Percentiles rank a stretch among this genome's conserved stretches.
Conservation (phyloP, 2,888 invertebrate species). For the Nezara viridula region DNA sequence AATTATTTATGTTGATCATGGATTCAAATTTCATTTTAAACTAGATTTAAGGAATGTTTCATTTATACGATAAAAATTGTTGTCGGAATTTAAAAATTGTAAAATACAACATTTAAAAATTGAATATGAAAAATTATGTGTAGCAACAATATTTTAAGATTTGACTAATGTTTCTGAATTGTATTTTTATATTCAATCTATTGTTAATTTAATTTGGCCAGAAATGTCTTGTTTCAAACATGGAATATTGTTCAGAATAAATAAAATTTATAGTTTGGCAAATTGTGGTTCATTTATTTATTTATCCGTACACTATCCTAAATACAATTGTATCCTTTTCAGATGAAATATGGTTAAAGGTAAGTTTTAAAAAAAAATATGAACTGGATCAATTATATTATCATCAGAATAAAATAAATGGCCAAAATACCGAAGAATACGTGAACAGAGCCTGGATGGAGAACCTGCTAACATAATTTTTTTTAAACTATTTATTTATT, state of each 20-base stretch:
- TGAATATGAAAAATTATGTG: neutral
- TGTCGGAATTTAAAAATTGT: conserved; percentile 40
- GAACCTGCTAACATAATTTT: too few relatives aligned
- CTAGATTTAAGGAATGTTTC: neutral
- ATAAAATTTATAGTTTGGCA: conserved; percentile 55
- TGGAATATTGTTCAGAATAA: conserved; percentile 48
- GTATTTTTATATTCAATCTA: neutral
- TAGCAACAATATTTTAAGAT: neutral
- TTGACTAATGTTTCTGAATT: neutral
- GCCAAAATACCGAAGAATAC: too few relatives aligned
- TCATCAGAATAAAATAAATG: too few relatives aligned
- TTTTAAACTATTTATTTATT: too few relatives aligned
- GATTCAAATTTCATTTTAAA: neutral
- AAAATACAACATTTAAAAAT: neutral
- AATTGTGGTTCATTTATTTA: neutral
- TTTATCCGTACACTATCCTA: neutral
- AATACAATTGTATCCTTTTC: neutral
- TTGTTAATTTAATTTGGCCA: conserved; percentile 9
- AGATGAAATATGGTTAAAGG: neutral
- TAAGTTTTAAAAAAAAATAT: too few relatives aligned
- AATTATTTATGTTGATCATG: neutral
- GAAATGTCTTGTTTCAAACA: neutral
- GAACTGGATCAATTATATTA: too few relatives aligned
- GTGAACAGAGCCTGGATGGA: too few relatives aligned
- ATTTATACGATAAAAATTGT: conserved; percentile 24